Conservation (phyloP, 2,113 vertebrate genomes). For the Poeciliopsis retropinna region DNA sequence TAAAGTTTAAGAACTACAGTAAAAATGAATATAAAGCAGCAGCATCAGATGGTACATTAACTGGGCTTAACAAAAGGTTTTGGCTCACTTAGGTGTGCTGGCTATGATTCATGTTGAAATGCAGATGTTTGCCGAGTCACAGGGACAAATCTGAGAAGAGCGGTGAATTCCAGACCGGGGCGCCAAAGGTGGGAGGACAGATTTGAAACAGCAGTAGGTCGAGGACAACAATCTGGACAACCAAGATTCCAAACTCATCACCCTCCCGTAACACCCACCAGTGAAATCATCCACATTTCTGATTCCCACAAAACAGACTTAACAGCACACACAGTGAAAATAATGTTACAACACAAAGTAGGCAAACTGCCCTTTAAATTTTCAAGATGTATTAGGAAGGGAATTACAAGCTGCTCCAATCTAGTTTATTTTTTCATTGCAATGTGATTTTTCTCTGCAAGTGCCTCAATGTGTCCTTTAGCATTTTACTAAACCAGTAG, state of each 20-base stretch:
- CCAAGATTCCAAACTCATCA: slow-evolving; percentile 66
- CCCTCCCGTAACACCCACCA: slow-evolving; percentile 60
- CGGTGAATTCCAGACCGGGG: slow-evolving; percentile 66
- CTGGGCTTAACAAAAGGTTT: slow-evolving; percentile 15
- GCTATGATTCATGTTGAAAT: slow-evolving; percentile 44
- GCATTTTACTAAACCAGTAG: slow-evolving; percentile 37
- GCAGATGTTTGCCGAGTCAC: slow-evolving; percentile 66
- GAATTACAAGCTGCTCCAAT: slow-evolving; percentile 40
- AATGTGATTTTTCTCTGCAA: slow-evolving; percentile 60
- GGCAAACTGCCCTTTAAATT: slow-evolving; percentile 31
- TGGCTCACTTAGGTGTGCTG: slow-evolving; percentile 2
- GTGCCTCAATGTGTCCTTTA: slow-evolving; percentile 58
- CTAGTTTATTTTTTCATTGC: slow-evolving; percentile 46
- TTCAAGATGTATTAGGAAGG: slow-evolving; percentile 66
- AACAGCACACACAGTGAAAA: slow-evolving; percentile 55
- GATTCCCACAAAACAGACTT: slow-evolving; percentile 59
- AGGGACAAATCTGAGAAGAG: slow-evolving; percentile 38
- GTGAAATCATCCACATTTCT: slow-evolving; percentile 41
- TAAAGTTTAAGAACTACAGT: slow-evolving; percentile 3
- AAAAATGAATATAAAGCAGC: not conserved
- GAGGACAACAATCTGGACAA: slow-evolving; percentile 54
- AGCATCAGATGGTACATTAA: not conserved
- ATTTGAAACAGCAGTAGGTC: slow-evolving; percentile 64
- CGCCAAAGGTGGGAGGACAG: slow-evolving; percentile 70
- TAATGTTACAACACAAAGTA: slow-evolving; percentile 45